These are phyloP conservation scores for Colostygia pectinataria DNA, from an alignment of 2,888 invertebrate species.

Conservation along the genomic window DNA sequence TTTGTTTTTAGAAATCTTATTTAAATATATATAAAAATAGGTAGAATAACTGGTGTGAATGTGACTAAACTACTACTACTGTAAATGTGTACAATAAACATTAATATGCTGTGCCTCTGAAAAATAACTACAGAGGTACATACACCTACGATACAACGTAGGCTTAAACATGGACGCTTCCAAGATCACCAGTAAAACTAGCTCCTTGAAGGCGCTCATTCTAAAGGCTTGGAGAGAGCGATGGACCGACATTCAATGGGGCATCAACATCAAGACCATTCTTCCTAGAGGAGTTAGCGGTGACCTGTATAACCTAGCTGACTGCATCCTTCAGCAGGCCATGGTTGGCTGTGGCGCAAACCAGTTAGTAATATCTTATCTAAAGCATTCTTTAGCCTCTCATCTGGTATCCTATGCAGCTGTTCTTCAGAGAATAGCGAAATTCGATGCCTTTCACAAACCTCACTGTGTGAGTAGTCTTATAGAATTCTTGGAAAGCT, in stretches of 20 bases:
- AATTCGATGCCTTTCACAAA: slow-evolving; percentile 93
- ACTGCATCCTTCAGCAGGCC: slow-evolving; percentile 96
- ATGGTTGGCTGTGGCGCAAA: slow-evolving; percentile 97
- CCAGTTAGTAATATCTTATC: slow-evolving; percentile 93
- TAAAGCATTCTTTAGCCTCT: slow-evolving; percentile 95
- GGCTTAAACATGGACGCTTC: slow-evolving; percentile 84
- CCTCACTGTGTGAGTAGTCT: slow-evolving; percentile 94
- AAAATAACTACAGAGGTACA: background rate
- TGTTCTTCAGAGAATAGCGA: slow-evolving; percentile 92
- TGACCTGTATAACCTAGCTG: slow-evolving; percentile 96
- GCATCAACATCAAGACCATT: slow-evolving; percentile 96
- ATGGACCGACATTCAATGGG: slow-evolving; percentile 98
- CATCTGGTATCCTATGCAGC: slow-evolving; percentile 96
- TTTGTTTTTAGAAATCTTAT: too few species aligned
- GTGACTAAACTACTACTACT: too few species aligned
- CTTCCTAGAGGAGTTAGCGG: slow-evolving; percentile 94
- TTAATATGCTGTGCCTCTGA: background rate
- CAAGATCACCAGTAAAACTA: slow-evolving; percentile 92
- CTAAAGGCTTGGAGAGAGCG: slow-evolving; percentile 96
- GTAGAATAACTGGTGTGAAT: too few species aligned
- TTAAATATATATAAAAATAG: too few species aligned
- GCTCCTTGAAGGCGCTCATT: slow-evolving; percentile 90
- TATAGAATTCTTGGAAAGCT: slow-evolving; percentile 91
- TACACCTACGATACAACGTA: background rate
- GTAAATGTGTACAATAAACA: background rate